These are phyloP conservation scores for Malurus melanocephalus DNA, from an alignment of 2,113 vertebrate species.

Conservation along the genomic window DNA sequence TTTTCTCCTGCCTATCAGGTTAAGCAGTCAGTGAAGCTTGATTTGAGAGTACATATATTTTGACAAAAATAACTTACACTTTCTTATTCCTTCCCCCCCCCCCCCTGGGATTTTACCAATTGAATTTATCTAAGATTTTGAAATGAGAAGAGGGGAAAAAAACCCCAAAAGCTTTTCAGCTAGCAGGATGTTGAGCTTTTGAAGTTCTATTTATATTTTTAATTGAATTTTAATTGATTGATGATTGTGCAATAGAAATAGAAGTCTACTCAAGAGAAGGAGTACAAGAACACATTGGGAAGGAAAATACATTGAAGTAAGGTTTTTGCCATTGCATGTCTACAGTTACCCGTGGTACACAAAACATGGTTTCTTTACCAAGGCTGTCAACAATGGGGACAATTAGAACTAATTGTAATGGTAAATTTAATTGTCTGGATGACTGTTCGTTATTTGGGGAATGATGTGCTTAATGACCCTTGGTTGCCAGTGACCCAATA, in stretches of 20 bases:
- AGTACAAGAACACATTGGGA: background rate
- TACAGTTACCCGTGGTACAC: background rate
- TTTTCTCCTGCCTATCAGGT: background rate
- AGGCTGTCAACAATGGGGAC: background rate
- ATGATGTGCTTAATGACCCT: background rate
- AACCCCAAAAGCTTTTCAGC: background rate
- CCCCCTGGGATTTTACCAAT: background rate
- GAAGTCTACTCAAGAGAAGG: background rate
- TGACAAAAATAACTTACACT: background rate
- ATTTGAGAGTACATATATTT: background rate
- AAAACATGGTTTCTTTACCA: background rate
- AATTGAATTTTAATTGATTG: conserved; percentile 28
- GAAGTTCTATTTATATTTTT: conserved; percentile 41
- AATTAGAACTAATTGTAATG: background rate
- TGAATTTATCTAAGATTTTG: conserved; percentile 1
- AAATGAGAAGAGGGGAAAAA: background rate
- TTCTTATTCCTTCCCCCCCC: background rate
- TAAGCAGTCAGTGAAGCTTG: background rate
- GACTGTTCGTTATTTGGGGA: background rate
- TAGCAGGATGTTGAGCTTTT: background rate
- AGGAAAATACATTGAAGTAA: background rate
- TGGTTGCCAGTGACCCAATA: background rate
- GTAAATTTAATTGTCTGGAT: background rate
- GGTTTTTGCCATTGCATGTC: background rate
- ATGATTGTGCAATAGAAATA: background rate